A percentile compares a stretch with the other conserved stretches of the same genome.
Conservation (phyloP, 2,113 vertebrate species). For the Coreoperca whiteheadi region DNA sequence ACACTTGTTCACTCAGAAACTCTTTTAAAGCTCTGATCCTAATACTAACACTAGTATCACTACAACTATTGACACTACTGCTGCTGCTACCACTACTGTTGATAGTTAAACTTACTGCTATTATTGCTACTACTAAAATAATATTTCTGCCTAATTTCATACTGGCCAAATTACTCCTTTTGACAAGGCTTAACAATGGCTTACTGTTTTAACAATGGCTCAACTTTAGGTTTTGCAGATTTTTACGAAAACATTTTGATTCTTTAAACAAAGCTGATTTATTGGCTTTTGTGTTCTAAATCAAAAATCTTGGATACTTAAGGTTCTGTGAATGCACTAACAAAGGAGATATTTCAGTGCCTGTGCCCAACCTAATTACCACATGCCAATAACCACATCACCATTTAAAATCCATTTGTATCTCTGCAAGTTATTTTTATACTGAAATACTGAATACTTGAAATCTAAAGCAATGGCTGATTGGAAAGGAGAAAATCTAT, state of each 20-base stretch:
- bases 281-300: background rate
- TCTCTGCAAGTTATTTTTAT: background rate
- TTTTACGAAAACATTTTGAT: background rate
- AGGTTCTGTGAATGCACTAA: no score
- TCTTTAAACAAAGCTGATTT: background rate
- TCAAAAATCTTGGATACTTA: background rate
- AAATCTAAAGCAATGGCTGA: background rate
- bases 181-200: background rate
- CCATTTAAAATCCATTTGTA: background rate
- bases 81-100: background rate
- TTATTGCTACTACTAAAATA: background rate
- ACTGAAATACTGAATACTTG: background rate
- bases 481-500: background rate
- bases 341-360: no score
- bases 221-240: background rate
- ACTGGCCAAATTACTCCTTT: no score
- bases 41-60: background rate
- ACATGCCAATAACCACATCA: background rate
- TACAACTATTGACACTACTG: background rate
- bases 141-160: background rate
- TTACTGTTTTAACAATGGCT: background rate
- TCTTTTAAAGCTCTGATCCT: background rate
- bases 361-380: background rate
- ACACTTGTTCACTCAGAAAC: constrained; percentile 23
- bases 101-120: background rate